Base-by-base conservation (phyloP, 2,113 vertebrate genomes). In the Phaethornis superciliosus region DNA sequence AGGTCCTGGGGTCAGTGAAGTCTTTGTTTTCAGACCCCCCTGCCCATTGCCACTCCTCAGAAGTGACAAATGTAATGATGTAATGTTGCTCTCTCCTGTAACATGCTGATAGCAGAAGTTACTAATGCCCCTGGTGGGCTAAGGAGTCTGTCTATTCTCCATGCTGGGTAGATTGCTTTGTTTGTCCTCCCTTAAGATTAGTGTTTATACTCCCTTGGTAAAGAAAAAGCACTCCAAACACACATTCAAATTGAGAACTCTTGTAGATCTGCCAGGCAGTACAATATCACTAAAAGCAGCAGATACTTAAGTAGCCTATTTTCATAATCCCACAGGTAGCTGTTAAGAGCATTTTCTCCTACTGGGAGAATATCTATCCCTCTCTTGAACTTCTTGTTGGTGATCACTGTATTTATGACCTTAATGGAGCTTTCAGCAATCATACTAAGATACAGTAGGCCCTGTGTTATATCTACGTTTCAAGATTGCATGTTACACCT, bases 271-370 rank as follows among this genome's bases (percentile, higher is more conserved):
- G 92, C 30, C 85, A 89, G 95, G 62, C 59, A 40, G 30, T 79
- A 83, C 59, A 84, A 3, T 95, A 85, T 94, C 87, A 51, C 94
- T 95, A 96, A 96, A 69, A 94, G 95, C 91, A 91, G 90, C 77
- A 92, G 81, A 83, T 92, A 90, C 84, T 95, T 95, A 95, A 88
- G 75, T 88, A 93, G 56, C 80, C 81, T 89, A 75, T 95, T 89
- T 97, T 95, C 92, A 79, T 97, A 96, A 94, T 96, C 94, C 96
- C 95, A 64, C 86, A 92, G 93, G 94, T 95, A 90, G 78, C 32
- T 89, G 81, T 89, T 96, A 94, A 94, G 90, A 95, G 85, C 68
- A 47, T 86, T 97, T 96, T 93, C 80, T 92, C 79, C 59, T 93
- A 77, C 74, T 88, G 85, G 85, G 84, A 95, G 86, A 95, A 77